Base-by-base conservation (phyloP, 2,888 invertebrate genomes). In the Phyto melanocephala region DNA sequence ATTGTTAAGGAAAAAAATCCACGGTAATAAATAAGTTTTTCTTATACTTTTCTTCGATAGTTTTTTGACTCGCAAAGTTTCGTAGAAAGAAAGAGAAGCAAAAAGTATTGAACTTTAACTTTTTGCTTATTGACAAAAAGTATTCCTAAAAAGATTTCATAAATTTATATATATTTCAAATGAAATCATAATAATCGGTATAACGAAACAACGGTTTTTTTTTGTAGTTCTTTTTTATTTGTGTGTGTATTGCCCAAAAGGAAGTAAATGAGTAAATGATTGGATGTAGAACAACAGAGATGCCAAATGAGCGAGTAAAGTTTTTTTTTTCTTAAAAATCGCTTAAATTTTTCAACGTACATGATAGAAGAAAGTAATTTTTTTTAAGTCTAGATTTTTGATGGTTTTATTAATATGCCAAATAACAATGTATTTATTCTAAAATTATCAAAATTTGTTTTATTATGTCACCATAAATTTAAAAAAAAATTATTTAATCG, bases 1-100 rank as follows among this genome's bases (percentile, higher is more conserved):
- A 60, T 52, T 76, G 50, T 67, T 8, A 20, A 68, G 60, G 37
- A 62, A 60, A 56, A 74, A 22, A 75, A 50, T 86, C 84, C 85
- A 89, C 88, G 87, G 86, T 77, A 77, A 77, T 70, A 77, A 76
- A 54, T 77, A 45, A 8, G 35, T 24, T 60, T 52, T 58, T 22
- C 1, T n/a, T 60, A 7, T 40, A 7, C 22, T 45, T 45, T 28
- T 45, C 47, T 35, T 24, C 24, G 11, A 7, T 52, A n/a, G n/a
- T 37, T 33, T 13, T 68, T 71, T 37, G 22, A 58, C 15, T 58
- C 15, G 65, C 50, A 50, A 56, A 33, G 63, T 33, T 37, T 56
- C 24, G 6, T 6, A 28, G 11, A 54, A 63, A 45, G 15, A 54
- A 74, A 54, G 11, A 24, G 45, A 63, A 52, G 37, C 40, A 40